A percentile compares a stretch with the other conserved stretches of the same genome.
These are phyloP conservation scores for Rhopalosiphum nymphaeae DNA, from an alignment of 2,888 invertebrate genomes.

Conservation along the genomic window DNA sequence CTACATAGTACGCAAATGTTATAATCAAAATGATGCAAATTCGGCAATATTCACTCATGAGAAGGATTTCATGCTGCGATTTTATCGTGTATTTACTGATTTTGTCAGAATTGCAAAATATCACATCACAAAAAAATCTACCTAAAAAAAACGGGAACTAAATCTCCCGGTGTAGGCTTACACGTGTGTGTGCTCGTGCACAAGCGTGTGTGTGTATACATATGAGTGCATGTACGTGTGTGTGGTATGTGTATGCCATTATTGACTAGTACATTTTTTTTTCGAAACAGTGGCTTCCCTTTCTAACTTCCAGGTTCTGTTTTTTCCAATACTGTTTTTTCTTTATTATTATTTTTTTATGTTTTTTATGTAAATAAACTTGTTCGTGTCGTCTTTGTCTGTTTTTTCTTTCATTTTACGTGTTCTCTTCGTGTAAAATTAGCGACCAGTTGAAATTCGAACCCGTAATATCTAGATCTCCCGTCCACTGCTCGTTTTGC, in stretches of 20 bases:
- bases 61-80: conserved; percentile 43
- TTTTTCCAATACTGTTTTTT: conserved; percentile 52
- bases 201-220: background rate
- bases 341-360: conserved; percentile 31
- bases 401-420: conserved; percentile 54
- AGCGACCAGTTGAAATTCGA: conserved; percentile 65
- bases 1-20: background rate
- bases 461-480: conserved; percentile 59
- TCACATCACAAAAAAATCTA: conserved; percentile 30
- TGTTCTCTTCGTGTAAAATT: conserved; percentile 59
- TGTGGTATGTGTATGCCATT: background rate
- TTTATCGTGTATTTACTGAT: conserved; percentile 34
- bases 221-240: too few relatives aligned
- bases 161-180: conserved; percentile 58
- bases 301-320: conserved; percentile 57
- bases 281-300: conserved; percentile 59
- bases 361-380: conserved; percentile 64
- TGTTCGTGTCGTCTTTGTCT: conserved; percentile 64
- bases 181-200: background rate
- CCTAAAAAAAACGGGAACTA: conserved; percentile 36
- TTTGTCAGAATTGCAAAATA: conserved; percentile 53
- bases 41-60: conserved; percentile 34
- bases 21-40: conserved; percentile 49
- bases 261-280: conserved; percentile 39
- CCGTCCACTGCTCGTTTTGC: conserved; percentile 50